These are phyloP conservation scores for Steromphala cineraria DNA, from an alignment of 2,888 invertebrate species.

Conservation along the genomic window DNA sequence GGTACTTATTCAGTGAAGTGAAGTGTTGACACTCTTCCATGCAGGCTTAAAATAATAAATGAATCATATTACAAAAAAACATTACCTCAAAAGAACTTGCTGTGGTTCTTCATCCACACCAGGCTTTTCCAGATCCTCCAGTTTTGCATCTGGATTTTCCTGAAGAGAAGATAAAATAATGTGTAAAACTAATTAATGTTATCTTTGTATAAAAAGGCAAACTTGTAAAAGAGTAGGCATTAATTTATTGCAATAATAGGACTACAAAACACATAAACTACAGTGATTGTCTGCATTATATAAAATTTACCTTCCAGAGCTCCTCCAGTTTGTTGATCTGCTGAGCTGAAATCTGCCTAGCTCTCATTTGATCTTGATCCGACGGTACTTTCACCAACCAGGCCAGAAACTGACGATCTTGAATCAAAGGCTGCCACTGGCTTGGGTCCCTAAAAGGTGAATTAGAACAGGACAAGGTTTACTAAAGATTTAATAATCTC, in stretches of 20 bases:
- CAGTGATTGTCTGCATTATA: neutral
- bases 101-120: constrained; percentile 98
- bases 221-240: too few species aligned
- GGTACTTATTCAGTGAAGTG: too few species aligned
- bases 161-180: constrained; percentile 34
- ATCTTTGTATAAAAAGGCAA: neutral
- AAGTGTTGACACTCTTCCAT: too few species aligned
- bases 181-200: neutral
- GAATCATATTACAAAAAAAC: neutral
- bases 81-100: constrained; percentile 82
- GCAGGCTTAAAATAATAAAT: too few species aligned
- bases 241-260: too few species aligned
- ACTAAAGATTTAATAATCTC: neutral
- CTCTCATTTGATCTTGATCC: constrained; percentile 95
- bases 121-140: constrained; percentile 98
- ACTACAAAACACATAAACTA: too few species aligned
- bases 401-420: constrained; percentile 94
- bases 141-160: constrained; percentile 97
- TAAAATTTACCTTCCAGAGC: constrained; percentile 85
- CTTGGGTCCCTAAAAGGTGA: constrained; percentile 84
- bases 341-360: constrained; percentile 96
- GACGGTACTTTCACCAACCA: constrained; percentile 95
- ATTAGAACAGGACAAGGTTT: neutral
- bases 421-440: constrained; percentile 98
- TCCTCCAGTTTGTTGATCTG: constrained; percentile 99